A percentile compares a stretch with the other conserved stretches of the same genome.
phyloP scores from a whole-genome alignment of 2,888 invertebrate genomes.

The Andrena bicolor region DNA sequence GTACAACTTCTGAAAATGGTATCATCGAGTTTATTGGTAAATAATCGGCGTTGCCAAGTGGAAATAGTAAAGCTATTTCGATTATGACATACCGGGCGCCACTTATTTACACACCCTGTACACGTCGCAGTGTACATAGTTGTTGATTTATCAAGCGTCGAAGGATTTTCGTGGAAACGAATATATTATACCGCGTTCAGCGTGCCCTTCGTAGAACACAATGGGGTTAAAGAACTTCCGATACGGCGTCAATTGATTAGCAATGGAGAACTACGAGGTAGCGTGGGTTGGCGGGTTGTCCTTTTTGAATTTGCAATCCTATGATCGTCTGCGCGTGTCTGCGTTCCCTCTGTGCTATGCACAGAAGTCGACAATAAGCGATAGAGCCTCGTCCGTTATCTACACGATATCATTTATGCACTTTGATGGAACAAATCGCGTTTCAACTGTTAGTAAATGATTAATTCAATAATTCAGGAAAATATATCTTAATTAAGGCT shows the following conservation, averaged over 20 bases:
- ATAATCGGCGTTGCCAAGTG: no score
- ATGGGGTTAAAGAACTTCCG: slow-evolving; percentile 57
- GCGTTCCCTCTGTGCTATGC: slow-evolving; percentile 4
- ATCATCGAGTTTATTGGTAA: no score
- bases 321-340: slow-evolving; percentile 5
- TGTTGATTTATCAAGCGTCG: slow-evolving; percentile 5
- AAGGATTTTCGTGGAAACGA: slow-evolving; percentile 17
- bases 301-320: slow-evolving; percentile 59
- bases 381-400: slow-evolving; percentile 8
- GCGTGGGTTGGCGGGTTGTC: slow-evolving; percentile 55
- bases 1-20: background rate
- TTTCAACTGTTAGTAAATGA: background rate
- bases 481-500: no score
- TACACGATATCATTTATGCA: background rate
- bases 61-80: no score
- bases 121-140: background rate
- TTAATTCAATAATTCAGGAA: background rate
- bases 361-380: background rate
- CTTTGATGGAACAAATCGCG: background rate
- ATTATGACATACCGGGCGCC: background rate
- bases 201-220: slow-evolving; percentile 15
- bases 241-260: slow-evolving; percentile 55
- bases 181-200: slow-evolving; percentile 11
- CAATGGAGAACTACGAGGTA: slow-evolving; percentile 44
- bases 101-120: background rate